These are phyloP conservation scores for Drosophila parthenogenetica DNA, from an alignment of 2,888 invertebrate species.

Conservation along the genomic window DNA sequence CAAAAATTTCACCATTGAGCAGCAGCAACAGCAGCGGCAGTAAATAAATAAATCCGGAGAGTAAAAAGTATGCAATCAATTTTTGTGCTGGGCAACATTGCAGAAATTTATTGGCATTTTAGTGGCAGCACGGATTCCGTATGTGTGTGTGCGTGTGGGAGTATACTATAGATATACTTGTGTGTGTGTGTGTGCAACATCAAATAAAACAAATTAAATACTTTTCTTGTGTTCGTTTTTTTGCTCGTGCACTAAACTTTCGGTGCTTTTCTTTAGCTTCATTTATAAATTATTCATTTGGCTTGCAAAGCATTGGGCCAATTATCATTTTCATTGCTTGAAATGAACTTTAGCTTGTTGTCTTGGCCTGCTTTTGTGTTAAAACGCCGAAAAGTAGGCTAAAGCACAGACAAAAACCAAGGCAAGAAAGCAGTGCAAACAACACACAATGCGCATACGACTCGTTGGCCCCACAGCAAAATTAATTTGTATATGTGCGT, in stretches of 20 bases:
- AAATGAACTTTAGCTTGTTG: constrained; percentile 28
- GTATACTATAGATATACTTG: not conserved
- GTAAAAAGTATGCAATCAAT: constrained; percentile 73
- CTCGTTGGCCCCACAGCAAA: constrained; percentile 50
- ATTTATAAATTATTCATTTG: constrained; percentile 83
- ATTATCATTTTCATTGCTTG: constrained; percentile 79
- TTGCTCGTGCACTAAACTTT: constrained; percentile 29
- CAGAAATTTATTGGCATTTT: constrained; percentile 79
- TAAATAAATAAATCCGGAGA: constrained; percentile 72
- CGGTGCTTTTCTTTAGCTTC: constrained; percentile 54
- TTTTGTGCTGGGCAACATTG: constrained; percentile 51
- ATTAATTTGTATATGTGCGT: constrained; percentile 59
- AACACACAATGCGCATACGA: constrained; percentile 42
- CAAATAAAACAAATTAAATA: constrained; percentile 73
- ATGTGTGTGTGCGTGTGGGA: constrained; percentile 12
- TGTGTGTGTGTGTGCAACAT: constrained; percentile 32
- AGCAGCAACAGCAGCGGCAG: constrained; percentile 43
- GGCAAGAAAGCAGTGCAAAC: constrained; percentile 28
- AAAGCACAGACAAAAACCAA: constrained; percentile 30
- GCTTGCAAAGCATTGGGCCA: constrained; percentile 69
- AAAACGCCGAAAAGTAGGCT: constrained; percentile 62
- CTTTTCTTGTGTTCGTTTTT: constrained; percentile 54
- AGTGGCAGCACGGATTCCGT: constrained; percentile 54
- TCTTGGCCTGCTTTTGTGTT: constrained; percentile 19
- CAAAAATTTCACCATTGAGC: constrained; percentile 62